Evolutionary conservation across 2,888 invertebrate species (phyloP), one percentile per base, ranked within the genome.

Genomic region (Oscheius myriophilus): DNA sequence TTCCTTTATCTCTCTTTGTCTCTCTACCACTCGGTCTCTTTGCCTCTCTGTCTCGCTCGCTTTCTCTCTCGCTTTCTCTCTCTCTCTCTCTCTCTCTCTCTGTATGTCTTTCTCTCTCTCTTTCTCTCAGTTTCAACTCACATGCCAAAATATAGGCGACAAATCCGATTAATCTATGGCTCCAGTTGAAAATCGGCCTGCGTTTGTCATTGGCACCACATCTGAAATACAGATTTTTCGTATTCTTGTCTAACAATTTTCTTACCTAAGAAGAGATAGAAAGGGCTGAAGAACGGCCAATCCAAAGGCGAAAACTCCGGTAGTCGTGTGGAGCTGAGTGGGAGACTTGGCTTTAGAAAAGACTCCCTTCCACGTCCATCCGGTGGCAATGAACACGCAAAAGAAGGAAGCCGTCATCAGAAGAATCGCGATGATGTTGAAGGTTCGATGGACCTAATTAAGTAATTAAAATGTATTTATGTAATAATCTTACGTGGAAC

Each of bases 121-220:
- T 33, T 33, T 33, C 33, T 6, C 33, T 33, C 9, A 49, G 11
- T 9, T 49, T 9, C 2, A 59, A 74, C 73, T 63, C 42, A 80
- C 80, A 72, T 16, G 80, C 80, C 3, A 78, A 57, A 45, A 71
- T 23, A 63, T 75, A 73, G 1, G 81, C 74, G 0, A 67, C 42
- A 0, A 78, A 59, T 54, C 78, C 81, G 45, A 81, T 77, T 16
- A 57, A 57, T 18, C 81, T 53, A 69, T 81, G 81, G 53, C 70
- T 66, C 72, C 77, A 78, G 58, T 81, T 81, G 76, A 81, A 81
- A 52, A 75, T 63, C 18, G 75, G 78, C 1, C 81, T 70, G 14
- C 54, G 26, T 0, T 70, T 65, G 26, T 75, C 75, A 4, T 55
- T 61, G 4, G 75, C 72, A 1, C 71, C 72, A 57, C 76, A 76